These are phyloP conservation scores for Pygoscelis adeliae DNA, from an alignment of 2,113 vertebrate species.

Conservation along the genomic window DNA sequence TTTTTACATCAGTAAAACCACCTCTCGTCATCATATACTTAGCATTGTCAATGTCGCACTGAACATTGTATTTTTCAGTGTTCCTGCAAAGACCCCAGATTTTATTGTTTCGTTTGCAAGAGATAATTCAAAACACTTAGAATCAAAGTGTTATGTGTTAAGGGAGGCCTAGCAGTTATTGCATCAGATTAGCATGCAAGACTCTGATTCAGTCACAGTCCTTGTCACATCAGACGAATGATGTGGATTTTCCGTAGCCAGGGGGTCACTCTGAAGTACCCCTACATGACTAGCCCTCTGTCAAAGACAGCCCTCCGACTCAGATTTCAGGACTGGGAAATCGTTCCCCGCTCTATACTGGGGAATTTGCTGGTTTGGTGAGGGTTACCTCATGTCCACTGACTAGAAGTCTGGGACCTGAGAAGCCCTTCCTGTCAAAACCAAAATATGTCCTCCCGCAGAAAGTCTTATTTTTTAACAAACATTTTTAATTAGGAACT, in stretches of 20 bases:
- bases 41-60: background rate
- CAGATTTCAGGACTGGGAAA: background rate
- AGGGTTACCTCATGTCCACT: background rate
- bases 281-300: accelerated
- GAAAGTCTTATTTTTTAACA: background rate
- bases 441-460: accelerated
- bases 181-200: accelerated
- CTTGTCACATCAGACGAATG: accelerated
- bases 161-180: background rate
- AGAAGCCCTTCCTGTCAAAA: background rate
- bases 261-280: background rate
- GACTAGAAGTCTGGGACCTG: background rate
- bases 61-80: background rate
- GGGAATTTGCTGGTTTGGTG: background rate
- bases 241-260: background rate
- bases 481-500: background rate
- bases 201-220: background rate
- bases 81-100: background rate
- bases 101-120: background rate
- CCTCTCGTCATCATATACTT: background rate
- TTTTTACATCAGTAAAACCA: background rate
- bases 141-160: accelerated
- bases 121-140: background rate
- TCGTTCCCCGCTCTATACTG: accelerated
- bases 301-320: no score